A percentile compares a stretch with the other conserved stretches of the same genome.
Conservation (phyloP, 1,140 invertebrate species). For the Papilio polytes region DNA sequence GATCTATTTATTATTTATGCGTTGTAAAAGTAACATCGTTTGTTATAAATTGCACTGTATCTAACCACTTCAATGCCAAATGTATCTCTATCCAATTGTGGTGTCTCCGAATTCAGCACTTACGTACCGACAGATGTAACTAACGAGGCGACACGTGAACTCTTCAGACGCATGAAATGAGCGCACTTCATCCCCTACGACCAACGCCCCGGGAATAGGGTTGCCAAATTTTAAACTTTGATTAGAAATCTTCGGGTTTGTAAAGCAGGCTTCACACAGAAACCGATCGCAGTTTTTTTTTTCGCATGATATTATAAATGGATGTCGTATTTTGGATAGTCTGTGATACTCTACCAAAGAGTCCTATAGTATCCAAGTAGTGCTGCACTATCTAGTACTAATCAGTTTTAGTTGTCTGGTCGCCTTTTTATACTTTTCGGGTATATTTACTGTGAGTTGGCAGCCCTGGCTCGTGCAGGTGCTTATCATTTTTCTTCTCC, state of each 20-base stretch:
- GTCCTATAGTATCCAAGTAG: no score
- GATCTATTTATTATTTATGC: no score
- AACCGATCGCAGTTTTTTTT: no score
- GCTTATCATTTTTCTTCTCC: conserved; percentile 71
- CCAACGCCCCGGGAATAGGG: conserved; percentile 43
- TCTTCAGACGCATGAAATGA: conserved; percentile 65
- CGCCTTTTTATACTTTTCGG: background rate
- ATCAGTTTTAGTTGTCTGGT: background rate
- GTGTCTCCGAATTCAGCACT: conserved; percentile 41
- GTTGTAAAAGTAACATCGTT: background rate
- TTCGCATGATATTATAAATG: background rate
- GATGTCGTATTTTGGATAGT: background rate
- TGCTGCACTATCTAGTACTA: no score
- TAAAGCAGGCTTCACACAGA: no score
- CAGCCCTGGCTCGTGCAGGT: conserved; percentile 63
- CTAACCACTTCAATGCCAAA: conserved; percentile 10
- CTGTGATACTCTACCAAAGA: background rate
- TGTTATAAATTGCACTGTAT: background rate
- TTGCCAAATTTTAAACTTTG: background rate
- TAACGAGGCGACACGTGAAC: conserved; percentile 65
- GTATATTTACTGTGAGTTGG: background rate
- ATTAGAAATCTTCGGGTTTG: background rate
- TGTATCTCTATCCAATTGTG: conserved; percentile 39
- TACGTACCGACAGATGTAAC: conserved; percentile 59
- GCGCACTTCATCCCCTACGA: conserved; percentile 58